A percentile compares a stretch with the other conserved stretches of the same genome.
These are phyloP conservation scores for Periphyllus acericola DNA, from an alignment of 2,888 invertebrate genomes.

Conservation along the genomic window DNA sequence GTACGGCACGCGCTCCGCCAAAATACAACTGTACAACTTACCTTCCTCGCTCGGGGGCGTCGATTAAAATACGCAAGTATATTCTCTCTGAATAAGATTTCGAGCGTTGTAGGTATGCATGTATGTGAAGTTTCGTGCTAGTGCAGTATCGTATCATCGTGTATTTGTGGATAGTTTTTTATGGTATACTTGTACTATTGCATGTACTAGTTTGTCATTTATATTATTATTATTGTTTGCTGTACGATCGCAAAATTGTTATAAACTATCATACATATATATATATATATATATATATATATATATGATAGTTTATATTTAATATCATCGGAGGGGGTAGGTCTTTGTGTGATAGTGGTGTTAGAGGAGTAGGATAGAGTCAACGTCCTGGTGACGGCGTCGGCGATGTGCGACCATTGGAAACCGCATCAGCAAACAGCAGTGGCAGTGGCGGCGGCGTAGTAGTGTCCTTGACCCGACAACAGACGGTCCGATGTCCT, in stretches of 20 bases:
- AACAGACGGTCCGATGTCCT: conserved; percentile 59
- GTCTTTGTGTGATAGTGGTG: background rate
- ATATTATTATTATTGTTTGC: background rate
- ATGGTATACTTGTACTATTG: background rate
- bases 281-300: too few species aligned
- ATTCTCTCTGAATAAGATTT: background rate
- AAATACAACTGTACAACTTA: background rate
- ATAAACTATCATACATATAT: background rate
- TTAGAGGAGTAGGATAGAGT: conserved; percentile 33
- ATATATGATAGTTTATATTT: background rate
- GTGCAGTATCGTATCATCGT: background rate
- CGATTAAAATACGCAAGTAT: background rate
- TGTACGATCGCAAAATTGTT: background rate
- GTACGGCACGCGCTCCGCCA: conserved; percentile 13
- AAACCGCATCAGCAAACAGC: conserved; percentile 51
- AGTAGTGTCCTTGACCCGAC: conserved; percentile 60
- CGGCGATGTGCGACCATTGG: conserved; percentile 59
- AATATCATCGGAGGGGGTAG: background rate
- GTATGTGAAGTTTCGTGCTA: background rate
- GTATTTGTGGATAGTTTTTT: background rate
- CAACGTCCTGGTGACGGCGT: conserved; percentile 52
- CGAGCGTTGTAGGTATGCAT: background rate
- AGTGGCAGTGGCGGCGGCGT: background rate
- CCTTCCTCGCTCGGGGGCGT: background rate
- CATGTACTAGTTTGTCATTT: background rate